Evolutionary conservation across 2,797 vertebrate species (phyloP).

Genomic region (Aselliscus stoliczkanus): DNA sequence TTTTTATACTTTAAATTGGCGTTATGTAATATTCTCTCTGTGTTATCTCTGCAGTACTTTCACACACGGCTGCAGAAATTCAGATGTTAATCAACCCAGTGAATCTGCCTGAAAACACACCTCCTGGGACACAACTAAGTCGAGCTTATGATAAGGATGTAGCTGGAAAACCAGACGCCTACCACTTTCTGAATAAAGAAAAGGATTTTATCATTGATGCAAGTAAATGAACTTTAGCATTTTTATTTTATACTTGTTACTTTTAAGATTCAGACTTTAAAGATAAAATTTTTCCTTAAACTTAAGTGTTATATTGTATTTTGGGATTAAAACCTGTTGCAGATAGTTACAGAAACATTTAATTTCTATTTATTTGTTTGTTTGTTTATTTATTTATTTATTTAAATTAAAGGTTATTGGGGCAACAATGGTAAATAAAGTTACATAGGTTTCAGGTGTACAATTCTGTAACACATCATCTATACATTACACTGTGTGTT

Average conservation of each 20-base stretch:
- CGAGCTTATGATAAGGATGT: constrained; percentile 58
- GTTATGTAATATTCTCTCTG: not conserved
- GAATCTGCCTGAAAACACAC: constrained; percentile 66
- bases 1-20: not conserved
- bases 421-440: too few relatives aligned
- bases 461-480: too few relatives aligned
- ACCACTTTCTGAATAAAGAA: constrained; percentile 28
- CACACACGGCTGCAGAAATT: constrained; percentile 47
- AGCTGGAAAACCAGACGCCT: constrained; percentile 54
- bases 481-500: too few relatives aligned
- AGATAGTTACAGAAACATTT: not conserved
- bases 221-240: not conserved
- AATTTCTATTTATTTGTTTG: too few relatives aligned
- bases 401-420: too few relatives aligned
- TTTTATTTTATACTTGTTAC: not conserved
- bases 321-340: not conserved
- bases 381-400: too few relatives aligned
- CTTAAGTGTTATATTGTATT: not conserved
- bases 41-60: constrained; percentile 50
- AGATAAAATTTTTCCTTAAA: not conserved
- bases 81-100: constrained; percentile 61
- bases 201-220: constrained; percentile 68
- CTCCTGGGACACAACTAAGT: constrained; percentile 51
- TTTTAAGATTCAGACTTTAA: not conserved
- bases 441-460: too few relatives aligned